Percentiles rank a stretch among this genome's conserved stretches.
phyloP scores from a whole-genome alignment of 2,888 invertebrate species.

The Amiota minor region DNA sequence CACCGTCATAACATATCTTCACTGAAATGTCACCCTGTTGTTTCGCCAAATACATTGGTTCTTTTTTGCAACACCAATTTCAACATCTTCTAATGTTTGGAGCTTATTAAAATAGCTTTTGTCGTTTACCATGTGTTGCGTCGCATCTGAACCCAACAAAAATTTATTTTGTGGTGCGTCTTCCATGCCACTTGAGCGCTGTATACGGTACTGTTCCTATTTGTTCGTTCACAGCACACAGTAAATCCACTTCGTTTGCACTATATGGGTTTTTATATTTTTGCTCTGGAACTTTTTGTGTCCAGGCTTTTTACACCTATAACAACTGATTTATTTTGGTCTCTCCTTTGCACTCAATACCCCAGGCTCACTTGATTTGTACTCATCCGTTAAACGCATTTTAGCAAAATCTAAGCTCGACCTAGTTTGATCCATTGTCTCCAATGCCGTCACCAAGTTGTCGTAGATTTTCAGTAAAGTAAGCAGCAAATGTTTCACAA shows the following conservation, averaged over 20 bases:
- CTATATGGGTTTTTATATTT: too few relatives aligned
- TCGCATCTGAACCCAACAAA: not conserved
- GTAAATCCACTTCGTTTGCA: not conserved
- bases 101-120: conserved; percentile 6
- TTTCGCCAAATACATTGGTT: not conserved
- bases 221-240: conserved; percentile 6
- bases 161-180: not conserved
- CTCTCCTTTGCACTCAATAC: too few relatives aligned
- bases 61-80: conserved; percentile 1
- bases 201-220: not conserved
- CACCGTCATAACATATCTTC: conserved; percentile 6
- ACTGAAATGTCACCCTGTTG: conserved; percentile 2
- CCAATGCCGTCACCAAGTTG: too few relatives aligned
- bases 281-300: too few relatives aligned
- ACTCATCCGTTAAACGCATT: too few relatives aligned
- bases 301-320: too few relatives aligned
- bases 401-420: too few relatives aligned
- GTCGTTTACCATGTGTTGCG: conserved; percentile 1
- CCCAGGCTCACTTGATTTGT: too few relatives aligned
- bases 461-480: too few relatives aligned
- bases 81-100: not conserved
- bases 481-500: too few relatives aligned
- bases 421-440: too few relatives aligned
- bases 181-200: not conserved
- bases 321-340: too few relatives aligned